phyloP scores from a whole-genome alignment of 2,888 invertebrate genomes.

The Anarsia innoxiella region DNA sequence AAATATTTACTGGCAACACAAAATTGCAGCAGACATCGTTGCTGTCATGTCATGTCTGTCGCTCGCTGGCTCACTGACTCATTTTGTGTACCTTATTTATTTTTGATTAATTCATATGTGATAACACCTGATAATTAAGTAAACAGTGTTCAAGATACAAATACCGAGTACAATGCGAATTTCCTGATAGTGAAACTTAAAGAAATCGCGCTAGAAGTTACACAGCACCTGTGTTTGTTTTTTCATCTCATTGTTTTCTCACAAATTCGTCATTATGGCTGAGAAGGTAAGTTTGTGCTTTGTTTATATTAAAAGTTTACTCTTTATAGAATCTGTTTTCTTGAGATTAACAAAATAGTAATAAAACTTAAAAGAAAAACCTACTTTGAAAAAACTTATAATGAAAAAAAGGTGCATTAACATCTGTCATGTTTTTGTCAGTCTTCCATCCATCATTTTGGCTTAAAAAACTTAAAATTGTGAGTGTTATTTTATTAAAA shows the following conservation, averaged over 20 bases:
- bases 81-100: too few species aligned
- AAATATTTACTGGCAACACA: constrained; percentile 1
- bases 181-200: neutral
- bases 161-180: neutral
- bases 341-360: too few species aligned
- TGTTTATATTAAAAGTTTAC: too few species aligned
- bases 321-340: too few species aligned
- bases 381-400: neutral
- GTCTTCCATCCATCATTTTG: constrained; percentile 18
- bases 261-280: constrained; percentile 32
- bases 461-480: constrained; percentile 28
- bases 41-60: too few species aligned
- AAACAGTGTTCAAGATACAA: neutral
- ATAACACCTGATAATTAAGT: constrained; percentile 5
- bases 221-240: constrained; percentile 17
- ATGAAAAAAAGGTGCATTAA: constrained; percentile 12
- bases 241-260: constrained; percentile 17
- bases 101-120: too few species aligned
- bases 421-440: constrained; percentile 27
- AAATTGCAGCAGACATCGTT: too few species aligned
- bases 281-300: constrained; percentile 51
- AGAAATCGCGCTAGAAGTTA: neutral
- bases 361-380: neutral
- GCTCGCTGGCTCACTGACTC: constrained; percentile 20
- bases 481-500: constrained; percentile 24